Percentiles rank a stretch among this genome's conserved stretches.
phyloP scores from a whole-genome alignment of 2,113 vertebrate species.

The Neogale vison region DNA sequence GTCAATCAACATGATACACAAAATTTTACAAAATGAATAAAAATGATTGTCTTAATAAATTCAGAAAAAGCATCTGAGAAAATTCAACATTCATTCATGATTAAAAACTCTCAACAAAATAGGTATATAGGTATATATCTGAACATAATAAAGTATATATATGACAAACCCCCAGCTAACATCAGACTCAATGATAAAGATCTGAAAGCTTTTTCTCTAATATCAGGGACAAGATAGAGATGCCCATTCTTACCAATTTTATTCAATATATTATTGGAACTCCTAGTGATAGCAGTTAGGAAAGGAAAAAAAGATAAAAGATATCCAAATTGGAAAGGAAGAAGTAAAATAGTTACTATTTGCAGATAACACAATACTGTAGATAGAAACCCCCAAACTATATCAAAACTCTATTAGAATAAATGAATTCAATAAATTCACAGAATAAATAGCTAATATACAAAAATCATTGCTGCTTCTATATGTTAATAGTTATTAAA shows the following conservation, averaged over 20 bases:
- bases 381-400: neutral
- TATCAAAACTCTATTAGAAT: neutral
- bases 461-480: neutral
- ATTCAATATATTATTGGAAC: neutral
- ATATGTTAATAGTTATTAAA: neutral
- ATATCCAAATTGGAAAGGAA: neutral
- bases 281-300: neutral
- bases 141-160: neutral
- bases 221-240: neutral
- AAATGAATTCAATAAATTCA: neutral
- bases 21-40: neutral
- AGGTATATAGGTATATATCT: neutral
- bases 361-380: neutral
- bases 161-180: neutral
- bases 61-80: neutral
- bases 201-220: neutral
- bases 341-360: neutral
- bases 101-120: neutral
- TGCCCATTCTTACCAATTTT: neutral
- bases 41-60: neutral
- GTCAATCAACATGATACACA: neutral
- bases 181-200: neutral
- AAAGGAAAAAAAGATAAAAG: neutral
- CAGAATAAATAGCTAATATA: neutral
- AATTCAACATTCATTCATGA: neutral